phyloP scores from a whole-genome alignment of 2,888 invertebrate genomes.

The Apocheima hispidaria region DNA sequence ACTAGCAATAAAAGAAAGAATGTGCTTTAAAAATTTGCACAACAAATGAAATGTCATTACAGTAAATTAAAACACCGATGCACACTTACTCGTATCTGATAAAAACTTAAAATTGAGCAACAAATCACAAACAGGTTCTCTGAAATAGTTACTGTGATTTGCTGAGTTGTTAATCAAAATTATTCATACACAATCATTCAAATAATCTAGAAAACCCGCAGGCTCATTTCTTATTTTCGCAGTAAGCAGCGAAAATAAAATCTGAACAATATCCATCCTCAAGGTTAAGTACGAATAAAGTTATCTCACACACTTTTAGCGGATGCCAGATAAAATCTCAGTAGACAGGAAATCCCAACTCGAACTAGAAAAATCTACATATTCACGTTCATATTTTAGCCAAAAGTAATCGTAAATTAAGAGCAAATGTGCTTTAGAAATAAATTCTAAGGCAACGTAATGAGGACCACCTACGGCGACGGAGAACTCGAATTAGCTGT shows the following conservation, averaged over 20 bases:
- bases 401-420: slow-evolving; percentile 34
- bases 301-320: slow-evolving; percentile 34
- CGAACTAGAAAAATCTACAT: slow-evolving; percentile 35
- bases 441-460: slow-evolving; percentile 31
- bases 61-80: too few relatives aligned
- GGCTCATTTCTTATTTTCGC: slow-evolving; percentile 9
- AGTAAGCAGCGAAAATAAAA: slow-evolving; percentile 16
- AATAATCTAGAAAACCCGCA: slow-evolving; percentile 6
- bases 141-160: not conserved
- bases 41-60: too few relatives aligned
- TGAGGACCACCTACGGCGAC: slow-evolving; percentile 41
- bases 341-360: slow-evolving; percentile 30
- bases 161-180: not conserved
- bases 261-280: slow-evolving; percentile 19
- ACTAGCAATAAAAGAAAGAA: too few relatives aligned
- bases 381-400: slow-evolving; percentile 30
- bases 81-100: not conserved
- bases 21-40: not conserved
- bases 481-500: slow-evolving; percentile 40
- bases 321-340: slow-evolving; percentile 41
- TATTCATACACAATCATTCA: slow-evolving; percentile 9
- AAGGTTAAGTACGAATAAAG: slow-evolving; percentile 34
- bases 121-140: not conserved
- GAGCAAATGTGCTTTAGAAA: slow-evolving; percentile 29
- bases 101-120: not conserved